A percentile compares a stretch with the other conserved stretches of the same genome.
Conservation (phyloP, 1,140 invertebrate species). For the Brachionus manjavacas region DNA sequence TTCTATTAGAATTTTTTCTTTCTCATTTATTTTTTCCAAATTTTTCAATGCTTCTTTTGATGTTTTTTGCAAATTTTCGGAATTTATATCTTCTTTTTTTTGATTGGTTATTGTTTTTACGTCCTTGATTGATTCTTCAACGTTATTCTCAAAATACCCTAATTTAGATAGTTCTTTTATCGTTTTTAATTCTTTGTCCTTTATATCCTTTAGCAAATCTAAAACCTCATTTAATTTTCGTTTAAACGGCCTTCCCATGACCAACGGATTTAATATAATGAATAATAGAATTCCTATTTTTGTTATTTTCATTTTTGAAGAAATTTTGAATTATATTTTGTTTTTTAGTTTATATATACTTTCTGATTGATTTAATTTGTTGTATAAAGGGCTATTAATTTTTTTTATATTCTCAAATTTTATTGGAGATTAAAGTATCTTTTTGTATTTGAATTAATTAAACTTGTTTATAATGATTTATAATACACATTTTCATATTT, state of each 20-base stretch:
- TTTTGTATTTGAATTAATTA: too few relatives aligned
- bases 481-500: too few relatives aligned
- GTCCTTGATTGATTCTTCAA: background rate
- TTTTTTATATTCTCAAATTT: too few relatives aligned
- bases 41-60: background rate
- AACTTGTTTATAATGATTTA: too few relatives aligned
- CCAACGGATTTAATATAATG: background rate
- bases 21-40: background rate
- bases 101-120: background rate
- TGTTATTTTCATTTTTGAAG: background rate
- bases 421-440: too few relatives aligned
- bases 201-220: background rate
- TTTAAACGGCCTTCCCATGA: background rate
- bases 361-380: background rate
- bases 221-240: background rate
- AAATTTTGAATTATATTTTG: background rate
- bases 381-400: background rate
- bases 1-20: background rate
- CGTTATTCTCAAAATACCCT: background rate
- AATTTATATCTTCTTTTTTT: background rate
- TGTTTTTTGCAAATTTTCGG: background rate
- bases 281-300: background rate
- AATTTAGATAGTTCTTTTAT: background rate
- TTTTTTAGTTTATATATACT: background rate
- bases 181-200: background rate